Conservation (phyloP, 2,888 invertebrate species). For the Pycnomerus fuliginosus region DNA sequence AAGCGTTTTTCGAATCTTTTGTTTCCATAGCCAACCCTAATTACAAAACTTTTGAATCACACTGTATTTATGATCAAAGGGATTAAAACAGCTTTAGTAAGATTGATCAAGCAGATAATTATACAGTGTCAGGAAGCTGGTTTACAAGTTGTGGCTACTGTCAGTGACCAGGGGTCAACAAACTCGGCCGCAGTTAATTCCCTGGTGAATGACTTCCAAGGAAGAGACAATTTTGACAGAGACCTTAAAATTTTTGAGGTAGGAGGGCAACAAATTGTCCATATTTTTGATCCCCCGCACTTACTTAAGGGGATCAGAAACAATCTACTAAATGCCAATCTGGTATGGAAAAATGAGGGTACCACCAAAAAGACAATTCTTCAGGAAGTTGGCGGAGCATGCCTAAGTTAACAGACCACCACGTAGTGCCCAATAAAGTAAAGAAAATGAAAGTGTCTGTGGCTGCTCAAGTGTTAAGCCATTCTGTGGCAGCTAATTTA, state of each 20-base stretch:
- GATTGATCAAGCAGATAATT: too few species aligned
- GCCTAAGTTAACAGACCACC: constrained; percentile 12
- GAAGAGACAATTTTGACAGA: background rate
- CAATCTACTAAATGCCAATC: constrained; percentile 1
- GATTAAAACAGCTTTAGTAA: too few species aligned
- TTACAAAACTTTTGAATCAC: too few species aligned
- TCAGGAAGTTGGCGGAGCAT: constrained; percentile 1
- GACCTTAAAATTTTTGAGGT: constrained; percentile 3
- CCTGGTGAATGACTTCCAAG: constrained; percentile 1
- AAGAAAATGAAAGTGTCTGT: constrained; percentile 19
- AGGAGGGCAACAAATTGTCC: constrained; percentile 12
- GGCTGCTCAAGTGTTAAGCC: constrained; percentile 20
- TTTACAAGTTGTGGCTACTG: constrained; percentile 8
- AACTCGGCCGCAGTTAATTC: constrained; percentile 11
- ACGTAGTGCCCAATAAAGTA: constrained; percentile 8
- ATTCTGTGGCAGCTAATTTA: constrained; percentile 11
- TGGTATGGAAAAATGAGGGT: background rate
- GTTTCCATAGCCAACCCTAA: too few species aligned
- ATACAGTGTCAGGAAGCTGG: constrained; percentile 7
- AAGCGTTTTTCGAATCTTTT: too few species aligned
- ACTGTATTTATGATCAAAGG: too few species aligned
- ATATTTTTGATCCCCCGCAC: constrained; percentile 15
- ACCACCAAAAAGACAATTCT: constrained; percentile 4
- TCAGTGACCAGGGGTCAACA: constrained; percentile 10
- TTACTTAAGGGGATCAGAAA: background rate